These are phyloP conservation scores for Rhyacophila evoluta DNA, from an alignment of 2,888 invertebrate species.

Conservation along the genomic window DNA sequence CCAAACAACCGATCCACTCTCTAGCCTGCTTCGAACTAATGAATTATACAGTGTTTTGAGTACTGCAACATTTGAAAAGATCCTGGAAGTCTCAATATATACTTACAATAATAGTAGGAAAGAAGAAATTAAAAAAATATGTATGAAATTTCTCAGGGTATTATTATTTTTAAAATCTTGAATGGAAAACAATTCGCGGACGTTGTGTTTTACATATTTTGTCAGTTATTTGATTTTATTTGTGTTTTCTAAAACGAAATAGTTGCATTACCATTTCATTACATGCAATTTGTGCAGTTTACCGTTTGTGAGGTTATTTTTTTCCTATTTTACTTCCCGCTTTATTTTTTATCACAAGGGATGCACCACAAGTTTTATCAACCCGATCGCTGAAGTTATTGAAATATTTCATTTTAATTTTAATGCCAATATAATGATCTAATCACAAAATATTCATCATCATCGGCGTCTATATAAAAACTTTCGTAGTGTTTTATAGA, in stretches of 20 bases:
- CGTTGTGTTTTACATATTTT: conserved; percentile 56
- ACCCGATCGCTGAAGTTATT: too few species aligned
- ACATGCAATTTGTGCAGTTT: conserved; percentile 52
- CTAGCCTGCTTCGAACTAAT: too few species aligned
- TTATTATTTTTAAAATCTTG: background rate
- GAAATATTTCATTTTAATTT: too few species aligned
- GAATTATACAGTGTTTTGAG: too few species aligned
- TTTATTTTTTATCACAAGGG: conserved; percentile 43
- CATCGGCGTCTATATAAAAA: too few species aligned
- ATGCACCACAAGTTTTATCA: too few species aligned
- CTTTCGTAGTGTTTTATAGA: too few species aligned
- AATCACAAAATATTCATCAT: too few species aligned
- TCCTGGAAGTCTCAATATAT: too few species aligned
- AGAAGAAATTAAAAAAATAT: background rate
- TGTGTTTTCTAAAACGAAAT: conserved; percentile 55
- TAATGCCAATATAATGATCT: too few species aligned
- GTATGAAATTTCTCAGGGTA: conserved; percentile 43
- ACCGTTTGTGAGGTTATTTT: background rate
- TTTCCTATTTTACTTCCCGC: background rate
- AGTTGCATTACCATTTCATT: conserved; percentile 52
- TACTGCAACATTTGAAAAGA: conserved; percentile 53
- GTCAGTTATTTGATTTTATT: conserved; percentile 50
- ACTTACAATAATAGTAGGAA: background rate
- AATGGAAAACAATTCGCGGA: conserved; percentile 20
- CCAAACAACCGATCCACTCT: too few species aligned